Evolutionary conservation across 2,888 invertebrate genomes (phyloP), one percentile per base, ranked within the genome.

Genomic region (Leucophenga maculata): DNA sequence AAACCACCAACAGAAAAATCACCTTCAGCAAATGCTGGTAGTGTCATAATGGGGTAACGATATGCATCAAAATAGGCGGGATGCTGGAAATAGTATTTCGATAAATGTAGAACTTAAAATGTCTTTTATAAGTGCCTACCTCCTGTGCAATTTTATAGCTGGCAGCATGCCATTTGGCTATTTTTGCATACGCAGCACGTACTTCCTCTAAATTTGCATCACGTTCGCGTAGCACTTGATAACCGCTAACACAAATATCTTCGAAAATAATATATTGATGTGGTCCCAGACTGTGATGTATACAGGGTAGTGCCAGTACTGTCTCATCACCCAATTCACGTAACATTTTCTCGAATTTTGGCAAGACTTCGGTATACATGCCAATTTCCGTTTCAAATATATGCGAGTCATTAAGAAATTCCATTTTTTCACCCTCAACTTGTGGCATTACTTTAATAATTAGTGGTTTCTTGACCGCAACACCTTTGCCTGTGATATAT

Each of bases 391-490:
- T 82, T 70, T 74, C 69, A 22, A 86, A 86, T 31, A 85, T 72
- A 8, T 66, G 62, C 0, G 75, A 69, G 1, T 77, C 74, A 0
- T 26, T 71, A 8, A 86, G 16, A 32, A 85, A 48, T 0, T 85
- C 82, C 65, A 71, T 80, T 69, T 85, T 50, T 14, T 66, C 18
- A 1, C 84, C 78, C 6, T 85, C 79, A 16, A n/a, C 13, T 13
- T 79, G 76, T 0, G 86, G 85, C 82, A 85, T 82, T 0, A 83
- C 80, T 68, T 86, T 86, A 1, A 86, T 76, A 26, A 86, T 78
- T 11, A 59, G 3, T 9, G 67, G 50, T 39, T 69, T 67, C 4
- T 50, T 32, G 3, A 14, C 46, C 0, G 20, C 66, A 1, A 46
- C 26, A 3, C 48, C 59, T 11, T 39, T 39, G 6, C 16, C 6